Percentiles rank a stretch among this genome's conserved stretches.
These are phyloP conservation scores for Leucophenga varia DNA, from an alignment of 1,140 invertebrate species.

Conservation along the genomic window DNA sequence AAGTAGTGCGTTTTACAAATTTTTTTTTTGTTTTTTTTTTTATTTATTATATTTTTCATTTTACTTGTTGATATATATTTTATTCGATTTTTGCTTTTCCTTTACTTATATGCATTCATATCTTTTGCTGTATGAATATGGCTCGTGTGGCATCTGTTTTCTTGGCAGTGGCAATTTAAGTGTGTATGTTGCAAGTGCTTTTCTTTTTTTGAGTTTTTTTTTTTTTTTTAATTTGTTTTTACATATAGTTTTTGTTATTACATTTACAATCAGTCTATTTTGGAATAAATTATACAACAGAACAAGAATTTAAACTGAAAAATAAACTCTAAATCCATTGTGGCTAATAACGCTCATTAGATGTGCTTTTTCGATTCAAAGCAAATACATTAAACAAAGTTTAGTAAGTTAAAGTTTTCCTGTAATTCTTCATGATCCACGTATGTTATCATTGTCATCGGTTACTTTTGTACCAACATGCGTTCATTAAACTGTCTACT, in stretches of 20 bases:
- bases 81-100: too few relatives aligned
- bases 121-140: too few relatives aligned
- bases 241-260: constrained; percentile 17
- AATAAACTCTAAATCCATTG: constrained; percentile 2
- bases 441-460: neutral
- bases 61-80: too few relatives aligned
- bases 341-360: neutral
- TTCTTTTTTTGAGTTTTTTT: constrained; percentile 8
- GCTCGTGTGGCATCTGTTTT: constrained; percentile 52
- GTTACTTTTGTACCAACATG: constrained; percentile 1
- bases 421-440: neutral
- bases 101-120: too few relatives aligned
- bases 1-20: too few relatives aligned
- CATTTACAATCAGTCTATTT: constrained; percentile 27
- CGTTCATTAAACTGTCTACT: neutral
- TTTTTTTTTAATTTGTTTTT: constrained; percentile 13
- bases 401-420: neutral
- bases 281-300: constrained; percentile 23
- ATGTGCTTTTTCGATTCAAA: neutral
- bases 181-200: constrained; percentile 29
- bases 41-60: too few relatives aligned
- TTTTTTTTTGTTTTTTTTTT: too few relatives aligned
- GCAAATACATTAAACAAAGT: neutral
- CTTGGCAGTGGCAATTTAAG: constrained; percentile 38
- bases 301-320: too few relatives aligned